Conservation (phyloP, 2,797 vertebrate genomes). For the Micromesistius poutassou region DNA sequence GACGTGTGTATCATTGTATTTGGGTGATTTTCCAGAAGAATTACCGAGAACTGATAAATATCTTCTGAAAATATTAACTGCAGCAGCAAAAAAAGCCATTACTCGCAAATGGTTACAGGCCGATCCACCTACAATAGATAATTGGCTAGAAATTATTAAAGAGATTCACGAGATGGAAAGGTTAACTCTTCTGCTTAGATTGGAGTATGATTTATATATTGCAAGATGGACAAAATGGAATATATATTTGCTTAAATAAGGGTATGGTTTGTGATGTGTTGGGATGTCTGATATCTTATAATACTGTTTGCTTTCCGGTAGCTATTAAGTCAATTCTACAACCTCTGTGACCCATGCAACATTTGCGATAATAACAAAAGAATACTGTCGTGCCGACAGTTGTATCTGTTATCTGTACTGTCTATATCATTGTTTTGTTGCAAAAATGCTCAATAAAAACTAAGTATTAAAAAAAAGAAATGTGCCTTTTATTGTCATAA, state of each 20-base stretch:
- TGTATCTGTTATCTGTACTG: too few species aligned
- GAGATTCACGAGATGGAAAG: conserved; percentile 10
- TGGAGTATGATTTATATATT: not conserved
- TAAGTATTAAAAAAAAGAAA: too few species aligned
- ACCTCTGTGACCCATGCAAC: too few species aligned
- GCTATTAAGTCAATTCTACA: not conserved
- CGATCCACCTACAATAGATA: not conserved
- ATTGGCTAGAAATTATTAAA: not conserved
- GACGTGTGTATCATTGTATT: not conserved
- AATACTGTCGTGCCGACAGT: too few species aligned
- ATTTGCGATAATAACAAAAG: too few species aligned
- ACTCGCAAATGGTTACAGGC: not conserved
- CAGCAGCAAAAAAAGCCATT: conserved; percentile 7
- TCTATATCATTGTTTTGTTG: too few species aligned
- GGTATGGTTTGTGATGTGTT: not conserved
- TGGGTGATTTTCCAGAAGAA: not conserved
- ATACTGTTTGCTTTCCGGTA: not conserved
- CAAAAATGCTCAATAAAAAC: too few species aligned
- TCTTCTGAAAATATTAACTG: conserved; percentile 1
- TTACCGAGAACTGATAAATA: conserved; percentile 9
- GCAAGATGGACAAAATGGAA: conserved; percentile 1
- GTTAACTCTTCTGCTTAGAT: not conserved
- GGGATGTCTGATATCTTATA: not conserved
- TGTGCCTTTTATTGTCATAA: too few species aligned
- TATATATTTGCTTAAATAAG: conserved; percentile 8